Evolutionary conservation across 2,113 vertebrate genomes (phyloP).

Genomic region (Danio rerio): DNA sequence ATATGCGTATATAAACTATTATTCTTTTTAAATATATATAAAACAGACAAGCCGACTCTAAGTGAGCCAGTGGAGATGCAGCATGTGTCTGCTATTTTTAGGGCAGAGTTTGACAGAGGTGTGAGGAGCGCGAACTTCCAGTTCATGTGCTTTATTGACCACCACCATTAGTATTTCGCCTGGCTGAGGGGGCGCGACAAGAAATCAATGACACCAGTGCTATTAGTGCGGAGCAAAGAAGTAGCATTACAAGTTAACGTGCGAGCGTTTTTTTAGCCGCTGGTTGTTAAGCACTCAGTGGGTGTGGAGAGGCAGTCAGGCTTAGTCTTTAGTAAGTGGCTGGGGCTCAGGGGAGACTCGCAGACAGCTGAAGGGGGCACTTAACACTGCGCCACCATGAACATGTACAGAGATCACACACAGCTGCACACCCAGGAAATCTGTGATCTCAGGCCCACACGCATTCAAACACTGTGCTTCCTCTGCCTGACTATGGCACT

Average conservation of each 20-base stretch:
- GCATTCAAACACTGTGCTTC: neutral
- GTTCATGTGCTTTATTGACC: constrained; percentile 78
- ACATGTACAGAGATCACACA: constrained; percentile 52
- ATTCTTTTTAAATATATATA: too few relatives aligned
- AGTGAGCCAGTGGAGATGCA: neutral
- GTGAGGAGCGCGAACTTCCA: constrained; percentile 72
- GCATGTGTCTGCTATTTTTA: constrained; percentile 62
- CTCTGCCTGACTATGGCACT: neutral
- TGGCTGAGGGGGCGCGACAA: constrained; percentile 71
- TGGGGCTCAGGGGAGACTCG: constrained; percentile 59
- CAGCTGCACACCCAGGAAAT: constrained; percentile 48
- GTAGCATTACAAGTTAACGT: constrained; percentile 76
- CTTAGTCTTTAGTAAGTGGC: constrained; percentile 62
- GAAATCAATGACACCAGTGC: constrained; percentile 77
- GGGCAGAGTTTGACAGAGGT: constrained; percentile 64
- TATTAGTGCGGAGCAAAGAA: constrained; percentile 73
- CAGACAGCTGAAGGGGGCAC: constrained; percentile 61
- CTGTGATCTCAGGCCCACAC: constrained; percentile 48
- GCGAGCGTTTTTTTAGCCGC: constrained; percentile 63
- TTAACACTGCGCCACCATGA: constrained; percentile 60
- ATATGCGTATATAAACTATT: too few relatives aligned
- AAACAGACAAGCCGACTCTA: neutral
- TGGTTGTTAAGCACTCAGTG: constrained; percentile 73
- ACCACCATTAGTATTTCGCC: constrained; percentile 76
- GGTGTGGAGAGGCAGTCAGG: constrained; percentile 59